Percentiles rank a stretch among this genome's conserved stretches.
phyloP scores from a whole-genome alignment of 2,113 vertebrate genomes.

The Campylorhamphus procurvoides region DNA sequence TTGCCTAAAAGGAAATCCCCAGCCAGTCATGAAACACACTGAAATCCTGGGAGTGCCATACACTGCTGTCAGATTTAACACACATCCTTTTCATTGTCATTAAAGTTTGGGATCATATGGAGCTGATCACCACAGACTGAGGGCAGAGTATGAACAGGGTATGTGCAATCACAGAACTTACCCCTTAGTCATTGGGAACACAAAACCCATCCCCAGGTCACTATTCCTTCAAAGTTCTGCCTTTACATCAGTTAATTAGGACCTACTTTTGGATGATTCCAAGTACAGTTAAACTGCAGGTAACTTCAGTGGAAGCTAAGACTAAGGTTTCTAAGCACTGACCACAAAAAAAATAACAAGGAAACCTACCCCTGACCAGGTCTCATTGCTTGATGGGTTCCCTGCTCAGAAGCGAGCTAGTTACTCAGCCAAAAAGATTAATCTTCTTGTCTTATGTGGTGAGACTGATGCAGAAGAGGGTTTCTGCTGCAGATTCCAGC shows the following conservation, averaged over 20 bases:
- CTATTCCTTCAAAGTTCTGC: background rate
- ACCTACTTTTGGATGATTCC: background rate
- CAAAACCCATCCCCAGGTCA: background rate
- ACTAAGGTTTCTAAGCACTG: background rate
- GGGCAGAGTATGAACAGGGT: background rate
- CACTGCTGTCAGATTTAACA: background rate
- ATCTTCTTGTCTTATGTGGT: background rate
- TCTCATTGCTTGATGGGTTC: background rate
- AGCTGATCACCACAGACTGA: background rate
- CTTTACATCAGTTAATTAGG: background rate
- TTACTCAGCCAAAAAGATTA: background rate
- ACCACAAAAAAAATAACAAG: background rate
- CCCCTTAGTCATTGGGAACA: background rate
- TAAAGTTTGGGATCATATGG: background rate
- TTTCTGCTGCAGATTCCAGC: slow-evolving; percentile 27
- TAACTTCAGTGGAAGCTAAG: background rate
- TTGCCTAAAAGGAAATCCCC: background rate
- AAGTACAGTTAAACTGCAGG: background rate
- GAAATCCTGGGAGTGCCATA: background rate
- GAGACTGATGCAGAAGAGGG: background rate
- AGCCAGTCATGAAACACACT: background rate
- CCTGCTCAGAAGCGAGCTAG: background rate
- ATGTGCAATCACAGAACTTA: background rate
- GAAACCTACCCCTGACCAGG: background rate
- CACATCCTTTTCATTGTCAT: background rate